Conservation (phyloP, 2,888 invertebrate species). For the Saturnia japonica region DNA sequence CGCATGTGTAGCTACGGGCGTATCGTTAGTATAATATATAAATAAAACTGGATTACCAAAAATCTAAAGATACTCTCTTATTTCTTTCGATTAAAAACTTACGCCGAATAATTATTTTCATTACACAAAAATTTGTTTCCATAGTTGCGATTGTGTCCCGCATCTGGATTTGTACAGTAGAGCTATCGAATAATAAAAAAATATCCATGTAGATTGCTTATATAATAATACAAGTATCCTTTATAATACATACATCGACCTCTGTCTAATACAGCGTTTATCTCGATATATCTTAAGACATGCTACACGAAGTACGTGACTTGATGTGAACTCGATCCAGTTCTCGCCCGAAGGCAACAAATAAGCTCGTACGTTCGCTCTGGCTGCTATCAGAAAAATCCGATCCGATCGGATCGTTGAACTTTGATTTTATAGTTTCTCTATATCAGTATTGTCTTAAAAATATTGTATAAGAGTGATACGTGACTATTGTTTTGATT, state of each 20-base stretch:
- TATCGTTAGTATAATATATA: no score
- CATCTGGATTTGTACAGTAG: no score
- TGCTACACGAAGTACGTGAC: slow-evolving; percentile 23
- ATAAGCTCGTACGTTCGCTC: slow-evolving; percentile 33
- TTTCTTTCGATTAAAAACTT: no score
- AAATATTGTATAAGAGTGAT: slow-evolving; percentile 20
- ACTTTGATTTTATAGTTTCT: slow-evolving; percentile 49
- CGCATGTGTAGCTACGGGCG: no score
- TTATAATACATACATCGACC: slow-evolving; percentile 2
- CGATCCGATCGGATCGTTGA: slow-evolving; percentile 37
- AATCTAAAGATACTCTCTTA: no score
- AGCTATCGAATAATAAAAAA: no score
- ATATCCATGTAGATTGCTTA: background rate
- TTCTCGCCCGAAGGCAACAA: slow-evolving; percentile 35
- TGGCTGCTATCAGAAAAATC: slow-evolving; percentile 42
- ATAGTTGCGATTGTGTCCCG: no score
- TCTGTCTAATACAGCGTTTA: slow-evolving; percentile 37
- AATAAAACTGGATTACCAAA: no score
- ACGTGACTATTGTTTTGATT: slow-evolving; percentile 13
- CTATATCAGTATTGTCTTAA: slow-evolving; percentile 20
- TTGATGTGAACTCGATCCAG: slow-evolving; percentile 20
- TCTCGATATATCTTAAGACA: slow-evolving; percentile 30
- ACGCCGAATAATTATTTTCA: no score
- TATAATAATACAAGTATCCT: background rate
- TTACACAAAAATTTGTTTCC: no score